Evolutionary conservation across 2,113 vertebrate genomes (phyloP).

Genomic region (cat (Felis catus)): F.catus_Fca126_mat1.0 CM031429.1:58425001-58425500

Average conservation of each 20-base stretch:
- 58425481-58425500: neutral
- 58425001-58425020: neutral
- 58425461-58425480: neutral
- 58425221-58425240: neutral
- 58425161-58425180: neutral
- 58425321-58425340: neutral
- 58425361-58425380: neutral
- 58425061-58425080: neutral
- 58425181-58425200: neutral
- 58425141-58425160: neutral
- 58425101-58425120: neutral
- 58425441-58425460: neutral
- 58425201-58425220: neutral
- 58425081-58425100: neutral
- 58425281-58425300: neutral
- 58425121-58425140: neutral
- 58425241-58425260: neutral
- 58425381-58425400: neutral
- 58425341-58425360: neutral
- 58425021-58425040: neutral
- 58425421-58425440: neutral
- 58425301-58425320: neutral
- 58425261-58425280: neutral
- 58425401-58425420: neutral
- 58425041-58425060: neutral